A percentile compares a stretch with the other conserved stretches of the same genome.
Conservation (phyloP, 2,113 vertebrate species). For the Vireo altiloquus region DNA sequence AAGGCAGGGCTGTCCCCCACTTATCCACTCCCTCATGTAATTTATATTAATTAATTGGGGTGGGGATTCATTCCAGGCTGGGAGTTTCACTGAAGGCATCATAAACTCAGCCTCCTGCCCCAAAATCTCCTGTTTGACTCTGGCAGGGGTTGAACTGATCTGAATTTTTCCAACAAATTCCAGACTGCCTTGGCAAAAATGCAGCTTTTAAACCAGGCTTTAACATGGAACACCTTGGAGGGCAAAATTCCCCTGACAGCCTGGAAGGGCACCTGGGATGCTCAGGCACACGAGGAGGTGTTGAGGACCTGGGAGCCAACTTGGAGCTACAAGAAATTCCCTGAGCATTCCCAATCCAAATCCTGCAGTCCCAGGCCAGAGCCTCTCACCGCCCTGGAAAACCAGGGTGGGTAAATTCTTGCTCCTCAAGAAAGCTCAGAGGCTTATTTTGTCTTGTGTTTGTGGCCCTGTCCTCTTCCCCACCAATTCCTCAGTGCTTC, state of each 20-base stretch:
- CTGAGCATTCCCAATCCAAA: fast-evolving
- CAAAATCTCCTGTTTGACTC: background rate
- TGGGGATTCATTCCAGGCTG: background rate
- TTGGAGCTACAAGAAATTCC: background rate
- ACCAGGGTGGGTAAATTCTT: background rate
- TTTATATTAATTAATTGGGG: background rate
- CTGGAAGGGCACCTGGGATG: background rate
- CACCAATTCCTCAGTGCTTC: background rate
- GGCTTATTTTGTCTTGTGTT: background rate
- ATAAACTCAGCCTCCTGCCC: fast-evolving
- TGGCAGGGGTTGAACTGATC: background rate
- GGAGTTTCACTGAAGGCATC: background rate
- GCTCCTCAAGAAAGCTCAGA: background rate
- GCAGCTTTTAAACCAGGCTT: background rate
- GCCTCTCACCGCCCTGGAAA: background rate
- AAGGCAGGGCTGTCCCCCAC: too few relatives aligned
- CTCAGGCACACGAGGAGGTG: background rate
- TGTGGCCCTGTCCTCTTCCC: background rate
- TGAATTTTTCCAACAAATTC: background rate
- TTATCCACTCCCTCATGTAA: background rate
- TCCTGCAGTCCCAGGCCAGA: background rate
- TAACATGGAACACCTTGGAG: background rate
- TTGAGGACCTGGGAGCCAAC: background rate
- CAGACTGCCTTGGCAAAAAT: background rate
- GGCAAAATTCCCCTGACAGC: fast-evolving